Base-by-base conservation (phyloP, 2,113 vertebrate genomes). In the Corynorhinus townsendii region DNA sequence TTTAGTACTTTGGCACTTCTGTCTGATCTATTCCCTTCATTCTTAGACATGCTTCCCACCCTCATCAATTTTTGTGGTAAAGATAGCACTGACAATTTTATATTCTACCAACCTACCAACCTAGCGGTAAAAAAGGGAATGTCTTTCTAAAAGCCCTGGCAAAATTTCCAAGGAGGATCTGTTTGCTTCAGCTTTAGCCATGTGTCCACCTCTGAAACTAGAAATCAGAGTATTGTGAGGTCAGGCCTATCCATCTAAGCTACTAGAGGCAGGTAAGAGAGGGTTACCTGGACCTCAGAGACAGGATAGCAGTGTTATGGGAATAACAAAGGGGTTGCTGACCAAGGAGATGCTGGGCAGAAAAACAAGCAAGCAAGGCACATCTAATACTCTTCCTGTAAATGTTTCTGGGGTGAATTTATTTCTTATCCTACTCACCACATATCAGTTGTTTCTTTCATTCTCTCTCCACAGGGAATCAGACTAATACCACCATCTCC, bases 231-330 rank as follows among this genome's bases (percentile, higher is more conserved):
- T 81, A 26, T 71, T 85, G 43, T 90, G 45, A 91, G 9, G 10
- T 56, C 30, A 85, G 49, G 2, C 4, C 11, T 66, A 33, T 64
- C 38, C 35, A 64, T 89, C 66, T 43, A 71, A 84, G 17, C 14
- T 71, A 81, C 28, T 38, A 16, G 22, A 19, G 16, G 56, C 16
- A 5, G 20, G 0, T 1, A 4, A 7, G 1, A 12, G 3, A 52
- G 11, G 11, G 19, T 79, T 38, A 75, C 43, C 30, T 54, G 4
- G 9, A 69, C 6, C 59, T 75, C 35, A 40, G 26, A 7, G 40
- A 68, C 33, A 26, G 7, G 73, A 22, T 5, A 85, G 3, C 7
- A 33, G 30, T 69, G 52, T 79, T 66, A 30, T 4, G n/a, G 20
- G 86, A 45, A 54, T 56, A 19, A 49, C 9, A 38, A 73, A 90